Percentiles rank a stretch among this genome's conserved stretches.
These are phyloP conservation scores for Heliconius erato DNA, from an alignment of 2,888 invertebrate genomes.

Conservation along the genomic window DNA sequence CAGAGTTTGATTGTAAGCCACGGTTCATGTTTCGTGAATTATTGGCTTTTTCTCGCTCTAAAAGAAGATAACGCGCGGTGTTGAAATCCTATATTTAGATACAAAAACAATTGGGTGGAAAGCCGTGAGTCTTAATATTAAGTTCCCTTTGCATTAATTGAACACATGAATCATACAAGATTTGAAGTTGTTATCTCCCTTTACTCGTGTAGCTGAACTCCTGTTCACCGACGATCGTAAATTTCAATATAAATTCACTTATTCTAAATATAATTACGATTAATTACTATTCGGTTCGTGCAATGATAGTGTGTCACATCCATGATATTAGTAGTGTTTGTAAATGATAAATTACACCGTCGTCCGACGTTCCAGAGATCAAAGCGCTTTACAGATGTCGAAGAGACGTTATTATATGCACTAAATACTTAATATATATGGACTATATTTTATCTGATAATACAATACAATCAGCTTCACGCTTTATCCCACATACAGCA, in stretches of 20 bases:
- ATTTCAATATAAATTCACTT: neutral
- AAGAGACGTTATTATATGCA: neutral
- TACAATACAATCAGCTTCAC: no score
- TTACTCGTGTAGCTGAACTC: neutral
- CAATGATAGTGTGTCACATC: neutral
- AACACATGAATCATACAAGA: neutral
- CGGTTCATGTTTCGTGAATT: no score
- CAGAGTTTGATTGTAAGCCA: no score
- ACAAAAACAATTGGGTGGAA: no score
- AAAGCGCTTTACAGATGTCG: constrained; percentile 3
- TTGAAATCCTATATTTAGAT: no score
- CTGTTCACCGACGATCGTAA: neutral
- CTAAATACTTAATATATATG: neutral
- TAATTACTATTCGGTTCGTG: neutral
- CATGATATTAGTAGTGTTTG: constrained; percentile 26
- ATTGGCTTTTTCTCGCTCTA: no score
- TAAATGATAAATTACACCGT: constrained; percentile 15
- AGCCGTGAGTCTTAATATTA: no score
- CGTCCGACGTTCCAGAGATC: neutral
- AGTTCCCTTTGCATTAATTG: neutral
- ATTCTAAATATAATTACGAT: neutral
- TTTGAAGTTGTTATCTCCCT: neutral
- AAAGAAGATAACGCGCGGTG: no score
- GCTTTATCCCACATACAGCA: no score
- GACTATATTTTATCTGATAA: neutral